These are phyloP conservation scores for Diplogasteroides magnus DNA, from an alignment of 1,140 invertebrate genomes.

Conservation along the genomic window DNA sequence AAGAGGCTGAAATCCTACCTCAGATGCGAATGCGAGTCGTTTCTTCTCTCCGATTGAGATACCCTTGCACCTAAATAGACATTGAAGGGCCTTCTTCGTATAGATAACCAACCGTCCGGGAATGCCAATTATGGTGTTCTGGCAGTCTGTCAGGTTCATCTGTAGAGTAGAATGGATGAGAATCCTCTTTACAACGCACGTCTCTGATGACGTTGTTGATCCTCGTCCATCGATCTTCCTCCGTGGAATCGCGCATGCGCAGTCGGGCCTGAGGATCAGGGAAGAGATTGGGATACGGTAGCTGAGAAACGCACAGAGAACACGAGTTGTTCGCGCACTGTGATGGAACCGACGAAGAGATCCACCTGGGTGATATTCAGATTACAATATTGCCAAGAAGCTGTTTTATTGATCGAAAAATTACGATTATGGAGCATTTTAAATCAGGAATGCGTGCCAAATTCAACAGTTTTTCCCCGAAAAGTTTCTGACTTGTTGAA, in stretches of 20 bases:
- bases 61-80: conserved; percentile 63
- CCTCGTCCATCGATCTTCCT: conserved; percentile 17
- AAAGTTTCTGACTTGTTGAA: conserved; percentile 56
- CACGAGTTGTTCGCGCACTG: conserved; percentile 61
- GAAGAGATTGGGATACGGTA: neutral
- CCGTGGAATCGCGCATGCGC: conserved; percentile 18
- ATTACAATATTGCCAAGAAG: no score
- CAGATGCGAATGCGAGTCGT: conserved; percentile 57
- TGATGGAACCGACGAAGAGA: conserved; percentile 60
- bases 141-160: conserved; percentile 59
- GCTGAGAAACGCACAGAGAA: conserved; percentile 21
- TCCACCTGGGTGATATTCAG: conserved; percentile 56
- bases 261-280: conserved; percentile 17
- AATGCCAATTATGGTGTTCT: conserved; percentile 70
- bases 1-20: conserved; percentile 26
- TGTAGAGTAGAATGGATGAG: conserved; percentile 3
- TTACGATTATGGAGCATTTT: no score
- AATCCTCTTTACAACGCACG: conserved; percentile 1
- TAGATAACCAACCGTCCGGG: conserved; percentile 56
- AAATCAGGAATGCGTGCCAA: no score
- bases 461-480: no score
- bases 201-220: conserved; percentile 19
- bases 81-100: conserved; percentile 76
- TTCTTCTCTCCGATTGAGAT: conserved; percentile 59
- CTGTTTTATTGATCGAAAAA: no score